A percentile compares a stretch with the other conserved stretches of the same genome.
Conservation (phyloP, 2,113 vertebrate species). For the Gnathonemus echidnorhynchus region DNA sequence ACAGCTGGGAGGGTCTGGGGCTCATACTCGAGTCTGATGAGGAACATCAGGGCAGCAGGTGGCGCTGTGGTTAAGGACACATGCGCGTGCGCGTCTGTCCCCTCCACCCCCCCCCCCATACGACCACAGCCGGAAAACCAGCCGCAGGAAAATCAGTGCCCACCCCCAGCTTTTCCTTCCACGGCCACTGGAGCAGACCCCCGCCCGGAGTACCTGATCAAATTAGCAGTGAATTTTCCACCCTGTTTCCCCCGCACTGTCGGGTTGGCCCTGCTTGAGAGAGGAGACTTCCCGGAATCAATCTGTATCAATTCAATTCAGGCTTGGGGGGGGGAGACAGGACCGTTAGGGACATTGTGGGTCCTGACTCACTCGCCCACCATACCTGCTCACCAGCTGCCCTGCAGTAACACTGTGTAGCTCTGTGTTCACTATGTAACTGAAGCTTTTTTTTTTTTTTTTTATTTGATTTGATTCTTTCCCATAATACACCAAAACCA, state of each 20-base stretch:
- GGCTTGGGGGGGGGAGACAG: background rate
- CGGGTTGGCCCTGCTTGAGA: background rate
- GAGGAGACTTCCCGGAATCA: background rate
- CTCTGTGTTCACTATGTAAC: background rate
- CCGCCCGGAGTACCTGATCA: background rate
- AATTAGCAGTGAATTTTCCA: constrained; percentile 10
- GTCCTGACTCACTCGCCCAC: background rate
- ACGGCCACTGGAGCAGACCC: background rate
- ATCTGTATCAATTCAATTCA: background rate
- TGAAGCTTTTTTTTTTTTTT: background rate
- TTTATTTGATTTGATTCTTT: background rate
- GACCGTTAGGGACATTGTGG: background rate
- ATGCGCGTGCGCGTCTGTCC: background rate
- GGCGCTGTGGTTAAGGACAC: background rate
- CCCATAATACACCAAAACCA: background rate
- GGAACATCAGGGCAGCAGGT: background rate
- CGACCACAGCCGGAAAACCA: background rate
- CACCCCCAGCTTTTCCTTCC: background rate
- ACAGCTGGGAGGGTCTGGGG: background rate
- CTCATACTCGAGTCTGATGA: background rate
- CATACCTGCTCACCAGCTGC: background rate
- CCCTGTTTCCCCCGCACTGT: background rate
- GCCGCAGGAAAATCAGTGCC: background rate
- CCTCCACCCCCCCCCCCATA: background rate
- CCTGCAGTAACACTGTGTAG: background rate